Percentiles rank a stretch among this genome's conserved stretches.
Evolutionary conservation across 1,140 invertebrate genomes (phyloP).

Genomic region (Saccostrea cuccullata): DNA sequence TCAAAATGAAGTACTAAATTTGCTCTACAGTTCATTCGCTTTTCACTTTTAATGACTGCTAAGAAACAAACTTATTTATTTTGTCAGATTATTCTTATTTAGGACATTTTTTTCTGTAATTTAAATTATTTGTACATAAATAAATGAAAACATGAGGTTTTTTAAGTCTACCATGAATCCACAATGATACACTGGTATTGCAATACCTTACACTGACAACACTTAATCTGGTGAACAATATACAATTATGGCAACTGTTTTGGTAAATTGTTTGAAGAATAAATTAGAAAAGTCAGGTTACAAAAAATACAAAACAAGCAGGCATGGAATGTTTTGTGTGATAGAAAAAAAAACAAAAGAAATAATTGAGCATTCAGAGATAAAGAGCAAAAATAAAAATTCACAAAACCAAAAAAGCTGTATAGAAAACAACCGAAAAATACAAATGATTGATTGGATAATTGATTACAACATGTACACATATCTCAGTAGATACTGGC

Average conservation of each 20-base stretch:
- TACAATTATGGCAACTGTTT: background rate
- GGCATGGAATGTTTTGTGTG: conserved; percentile 1
- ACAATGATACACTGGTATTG: background rate
- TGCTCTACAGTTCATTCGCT: background rate
- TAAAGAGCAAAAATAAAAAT: background rate
- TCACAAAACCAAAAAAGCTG: background rate
- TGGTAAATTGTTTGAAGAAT: background rate
- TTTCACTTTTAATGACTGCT: too few species aligned
- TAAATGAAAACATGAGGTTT: too few species aligned
- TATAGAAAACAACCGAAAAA: background rate
- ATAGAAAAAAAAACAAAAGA: conserved; percentile 15
- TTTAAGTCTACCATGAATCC: background rate
- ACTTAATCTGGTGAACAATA: background rate
- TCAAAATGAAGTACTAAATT: background rate
- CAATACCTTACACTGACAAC: background rate
- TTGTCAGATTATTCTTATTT: background rate
- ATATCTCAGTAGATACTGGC: background rate
- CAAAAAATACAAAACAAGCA: conserved; percentile 7
- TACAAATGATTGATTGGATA: background rate
- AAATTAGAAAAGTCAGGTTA: background rate
- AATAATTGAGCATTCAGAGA: background rate
- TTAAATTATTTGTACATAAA: too few species aligned
- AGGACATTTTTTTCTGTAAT: too few species aligned
- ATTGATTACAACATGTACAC: background rate
- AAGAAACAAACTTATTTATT: background rate